These are phyloP conservation scores for Prenolepis imparis DNA, from an alignment of 2,888 invertebrate genomes.

Conservation along the genomic window DNA sequence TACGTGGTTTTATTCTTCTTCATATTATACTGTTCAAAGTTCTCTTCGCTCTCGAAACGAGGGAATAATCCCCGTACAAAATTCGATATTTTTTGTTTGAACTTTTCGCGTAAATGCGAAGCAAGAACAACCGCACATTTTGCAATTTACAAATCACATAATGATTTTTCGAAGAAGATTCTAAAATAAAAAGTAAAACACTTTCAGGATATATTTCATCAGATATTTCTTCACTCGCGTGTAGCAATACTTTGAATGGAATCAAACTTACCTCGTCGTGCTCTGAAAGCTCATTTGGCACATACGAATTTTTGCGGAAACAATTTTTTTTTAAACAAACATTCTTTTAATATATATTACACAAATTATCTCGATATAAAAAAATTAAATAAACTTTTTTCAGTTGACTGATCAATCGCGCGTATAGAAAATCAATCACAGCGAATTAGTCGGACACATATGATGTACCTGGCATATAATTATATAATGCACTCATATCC, in stretches of 20 bases:
- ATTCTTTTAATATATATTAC: neutral
- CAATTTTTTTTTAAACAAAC: neutral
- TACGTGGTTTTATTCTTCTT: neutral
- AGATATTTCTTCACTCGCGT: neutral
- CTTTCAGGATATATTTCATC: too few species aligned
- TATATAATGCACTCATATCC: constrained; percentile 46
- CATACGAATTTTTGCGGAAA: constrained; percentile 8
- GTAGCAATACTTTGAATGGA: neutral
- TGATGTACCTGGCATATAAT: constrained; percentile 50
- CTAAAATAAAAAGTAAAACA: neutral
- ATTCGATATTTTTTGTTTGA: neutral
- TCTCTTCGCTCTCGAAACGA: neutral
- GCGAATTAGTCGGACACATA: neutral
- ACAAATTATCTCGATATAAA: constrained; percentile 6
- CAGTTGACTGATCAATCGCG: neutral
- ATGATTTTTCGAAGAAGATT: neutral
- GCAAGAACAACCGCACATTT: neutral
- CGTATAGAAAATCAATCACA: neutral
- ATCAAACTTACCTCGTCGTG: neutral
- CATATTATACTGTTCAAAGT: neutral
- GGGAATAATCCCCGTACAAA: neutral
- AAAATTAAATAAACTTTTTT: neutral
- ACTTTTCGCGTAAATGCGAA: neutral
- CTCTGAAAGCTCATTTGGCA: neutral
- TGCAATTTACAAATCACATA: neutral